Base-by-base conservation (phyloP, 2,888 invertebrate species). In the Epinotia demarniana region DNA sequence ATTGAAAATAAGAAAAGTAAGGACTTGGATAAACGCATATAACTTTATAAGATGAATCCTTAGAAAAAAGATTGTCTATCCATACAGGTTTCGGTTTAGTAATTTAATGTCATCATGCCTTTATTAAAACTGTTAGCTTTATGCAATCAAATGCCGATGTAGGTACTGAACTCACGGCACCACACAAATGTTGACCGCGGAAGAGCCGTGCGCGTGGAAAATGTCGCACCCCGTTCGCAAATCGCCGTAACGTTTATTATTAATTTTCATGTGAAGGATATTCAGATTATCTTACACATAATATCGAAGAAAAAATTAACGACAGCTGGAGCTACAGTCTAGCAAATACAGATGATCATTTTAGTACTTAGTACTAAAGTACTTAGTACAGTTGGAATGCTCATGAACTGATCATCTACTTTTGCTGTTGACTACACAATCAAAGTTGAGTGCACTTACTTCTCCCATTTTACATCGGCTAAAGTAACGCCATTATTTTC, bases 401-500 rank as follows among this genome's bases (percentile, higher is more conserved):
- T 2, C 1, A 23, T 27, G 3, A 27, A 27, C 23, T 27, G 23
- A 27, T 27, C 23, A 23, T 23, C 1, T 23, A 23, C 23, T 23
- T 23, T 23, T 27, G 23, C 23, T 27, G 23, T 27, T 27, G 23
- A 27, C 23, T 27, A 27, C n/a, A 63, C 18, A 49, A 12, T 55
- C 9, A 57, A 67, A 39, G 9, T 39, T 11, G 27, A 12, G 43
- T 18, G 43, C 27, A 60, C 33, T 60, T 43, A 60, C n/a, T 60
- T 43, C 16, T 49, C 23, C 43, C 57, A 57, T 43, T 69, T 43
- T n/a, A 57, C 16, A 53, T 18, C 53, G 68, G 68, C 68, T 43
- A 39, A 67, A 57, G 13, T 39, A 55, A 68, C 43, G 55, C 39
- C 39, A 63, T 72, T 12, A 62, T 53, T 70, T 60, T 39, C 60